Base-by-base conservation (phyloP, 2,888 invertebrate genomes). In the Athalia circularis region DNA sequence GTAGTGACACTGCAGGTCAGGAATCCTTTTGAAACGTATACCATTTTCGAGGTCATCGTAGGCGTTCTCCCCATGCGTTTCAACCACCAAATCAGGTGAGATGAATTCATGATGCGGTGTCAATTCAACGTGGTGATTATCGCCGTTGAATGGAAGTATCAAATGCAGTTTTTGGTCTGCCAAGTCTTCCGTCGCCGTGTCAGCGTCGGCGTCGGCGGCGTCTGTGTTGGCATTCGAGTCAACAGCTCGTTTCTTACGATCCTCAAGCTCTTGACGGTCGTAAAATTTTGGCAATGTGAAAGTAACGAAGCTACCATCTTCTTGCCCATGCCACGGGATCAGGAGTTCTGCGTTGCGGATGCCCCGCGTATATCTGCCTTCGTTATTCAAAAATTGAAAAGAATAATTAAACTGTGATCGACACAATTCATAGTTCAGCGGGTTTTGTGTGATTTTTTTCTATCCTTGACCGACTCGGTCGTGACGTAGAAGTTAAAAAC, bases 81-180 rank as follows among this genome's bases (percentile, higher is more conserved):
- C 96, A 84, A 96, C 92, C 80, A 96, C 92, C 90, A 96, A 90
- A 79, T 93, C 93, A 45, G 92, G 92, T 4, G 92, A 91, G 75
- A 93, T 83, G 79, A 93, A 91, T 13, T 88, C 90, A 82, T 91
- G 91, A 84, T 92, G 92, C 3, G 93, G 92, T 85, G 87, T 90
- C 57, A 93, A 85, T 80, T 92, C 91, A 62, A 92, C 82, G 72
- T 92, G 91, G 80, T 92, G 90, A 74, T 89, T 86, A 74, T 82
- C 79, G 4, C 87, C 89, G 65, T 86, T 84, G 79, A 90, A 86
- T 7, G 86, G 84, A 54, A 90, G 79, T 76, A 86, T 81, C 80
- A 90, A 85, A 81, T 90, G 88, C 62, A 90, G 67, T 79, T 80
- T 85, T 77, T 86, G 83, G 62, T 79, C 75, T 7, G 81, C 77